A percentile compares a stretch with the other conserved stretches of the same genome.
phyloP scores from a whole-genome alignment of 1,140 invertebrate genomes.

The Holcopasites calliopsidis region DNA sequence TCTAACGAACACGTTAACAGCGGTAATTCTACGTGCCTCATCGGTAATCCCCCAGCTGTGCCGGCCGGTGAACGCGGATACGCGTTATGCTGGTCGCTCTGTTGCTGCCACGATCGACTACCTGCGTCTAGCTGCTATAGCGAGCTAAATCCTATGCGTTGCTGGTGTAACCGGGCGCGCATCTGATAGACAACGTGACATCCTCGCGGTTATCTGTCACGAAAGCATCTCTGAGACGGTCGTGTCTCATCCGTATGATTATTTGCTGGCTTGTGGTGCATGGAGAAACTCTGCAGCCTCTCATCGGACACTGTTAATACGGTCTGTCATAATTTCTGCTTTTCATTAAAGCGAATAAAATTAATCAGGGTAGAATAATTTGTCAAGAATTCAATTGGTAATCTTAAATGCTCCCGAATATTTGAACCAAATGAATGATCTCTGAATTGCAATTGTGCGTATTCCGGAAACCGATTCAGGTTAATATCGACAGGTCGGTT shows the following conservation, averaged over 20 bases:
- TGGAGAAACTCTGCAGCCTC: too few species aligned
- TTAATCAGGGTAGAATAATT: too few species aligned
- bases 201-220: conserved; percentile 8
- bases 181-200: conserved; percentile 11
- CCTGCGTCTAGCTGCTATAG: not conserved
- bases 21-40: conserved; percentile 62
- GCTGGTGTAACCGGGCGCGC: not conserved
- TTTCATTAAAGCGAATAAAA: too few species aligned
- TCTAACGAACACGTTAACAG: conserved; percentile 66
- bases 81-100: conserved; percentile 14
- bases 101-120: conserved; percentile 16
- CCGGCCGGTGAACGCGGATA: conserved; percentile 36
- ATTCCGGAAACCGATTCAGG: too few species aligned
- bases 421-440: not conserved
- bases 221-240: not conserved
- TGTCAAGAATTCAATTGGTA: too few species aligned
- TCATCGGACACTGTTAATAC: too few species aligned
- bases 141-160: not conserved
- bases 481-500: too few species aligned
- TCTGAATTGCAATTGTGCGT: too few species aligned
- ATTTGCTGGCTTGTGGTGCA: not conserved
- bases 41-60: conserved; percentile 56
- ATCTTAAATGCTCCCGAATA: too few species aligned
- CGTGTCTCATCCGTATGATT: not conserved
- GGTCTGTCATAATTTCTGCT: too few species aligned